Conservation (phyloP, 2,888 invertebrate genomes). For the Archaeoteleia sp. region DNA sequence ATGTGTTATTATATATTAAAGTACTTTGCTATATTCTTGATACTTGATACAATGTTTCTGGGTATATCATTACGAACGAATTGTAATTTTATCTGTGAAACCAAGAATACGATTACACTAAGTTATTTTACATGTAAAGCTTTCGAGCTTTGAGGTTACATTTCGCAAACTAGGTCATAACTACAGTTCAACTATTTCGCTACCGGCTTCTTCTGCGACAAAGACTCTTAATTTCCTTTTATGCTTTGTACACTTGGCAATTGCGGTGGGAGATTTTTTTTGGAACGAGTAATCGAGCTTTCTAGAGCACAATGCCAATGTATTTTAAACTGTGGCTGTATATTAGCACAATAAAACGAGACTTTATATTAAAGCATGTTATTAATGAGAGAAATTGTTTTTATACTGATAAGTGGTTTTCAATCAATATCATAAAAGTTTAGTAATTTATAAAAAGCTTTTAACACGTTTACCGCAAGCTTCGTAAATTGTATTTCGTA, state of each 20-base stretch:
- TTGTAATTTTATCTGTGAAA: too few relatives aligned
- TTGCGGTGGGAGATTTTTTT: constrained; percentile 29
- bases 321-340: constrained; percentile 35
- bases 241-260: constrained; percentile 45
- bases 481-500: too few relatives aligned
- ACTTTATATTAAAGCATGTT: background rate
- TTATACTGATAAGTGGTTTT: background rate
- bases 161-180: constrained; percentile 39
- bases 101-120: too few relatives aligned
- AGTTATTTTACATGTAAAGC: background rate
- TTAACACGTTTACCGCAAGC: too few relatives aligned
- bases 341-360: constrained; percentile 30
- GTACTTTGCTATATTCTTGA: too few relatives aligned
- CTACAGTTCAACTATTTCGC: constrained; percentile 32
- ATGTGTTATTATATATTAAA: too few relatives aligned
- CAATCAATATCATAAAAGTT: too few relatives aligned
- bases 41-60: too few relatives aligned
- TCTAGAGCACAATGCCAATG: constrained; percentile 32
- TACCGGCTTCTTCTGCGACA: constrained; percentile 24
- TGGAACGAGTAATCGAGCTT: constrained; percentile 32
- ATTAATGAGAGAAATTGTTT: background rate
- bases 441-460: too few relatives aligned
- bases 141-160: constrained; percentile 14
- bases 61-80: too few relatives aligned
- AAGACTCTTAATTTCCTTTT: constrained; percentile 49